Percentiles rank a stretch among this genome's conserved stretches.
These are phyloP conservation scores for Gouania willdenowi DNA, from an alignment of 2,797 vertebrate species.

Conservation along the genomic window DNA sequence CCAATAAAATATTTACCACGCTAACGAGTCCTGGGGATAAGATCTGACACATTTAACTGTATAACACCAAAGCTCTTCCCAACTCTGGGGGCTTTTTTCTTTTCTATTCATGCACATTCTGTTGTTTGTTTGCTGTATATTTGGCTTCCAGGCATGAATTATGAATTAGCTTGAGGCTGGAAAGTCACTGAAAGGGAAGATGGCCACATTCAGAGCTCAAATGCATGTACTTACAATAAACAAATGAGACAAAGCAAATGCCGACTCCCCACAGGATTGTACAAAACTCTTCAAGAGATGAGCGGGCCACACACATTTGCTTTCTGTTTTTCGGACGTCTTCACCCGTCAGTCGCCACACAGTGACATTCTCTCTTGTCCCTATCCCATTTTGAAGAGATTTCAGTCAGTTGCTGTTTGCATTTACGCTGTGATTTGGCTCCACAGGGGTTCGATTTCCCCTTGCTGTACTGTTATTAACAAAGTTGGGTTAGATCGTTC, in stretches of 20 bases:
- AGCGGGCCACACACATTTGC: conserved; percentile 33
- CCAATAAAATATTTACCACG: conserved; percentile 60
- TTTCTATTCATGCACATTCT: conserved; percentile 30
- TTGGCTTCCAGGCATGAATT: conserved; percentile 56
- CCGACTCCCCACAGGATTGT: conserved; percentile 9
- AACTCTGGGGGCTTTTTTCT: conserved; percentile 15
- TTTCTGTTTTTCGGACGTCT: conserved; percentile 39
- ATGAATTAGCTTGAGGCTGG: conserved; percentile 55
- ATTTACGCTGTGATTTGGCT: conserved; percentile 56
- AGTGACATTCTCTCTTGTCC: conserved; percentile 46
- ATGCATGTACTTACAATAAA: conserved; percentile 17
- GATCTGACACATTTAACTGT: conserved; percentile 64
- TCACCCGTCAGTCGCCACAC: conserved; percentile 52
- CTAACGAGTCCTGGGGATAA: conserved; percentile 58
- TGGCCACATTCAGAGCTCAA: conserved; percentile 47
- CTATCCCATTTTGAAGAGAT: conserved; percentile 34
- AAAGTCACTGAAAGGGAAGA: conserved; percentile 43
- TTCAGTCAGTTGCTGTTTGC: conserved; percentile 31
- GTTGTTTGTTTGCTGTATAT: conserved; percentile 55
- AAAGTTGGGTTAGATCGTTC: conserved; percentile 50
- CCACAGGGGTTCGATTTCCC: conserved; percentile 43
- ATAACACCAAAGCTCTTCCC: conserved; percentile 26
- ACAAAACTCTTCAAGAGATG: conserved; percentile 22
- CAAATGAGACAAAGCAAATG: conserved; percentile 51
- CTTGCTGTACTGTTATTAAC: conserved; percentile 58